These are phyloP conservation scores for Nansenia antarctica DNA, from an alignment of 2,113 vertebrate genomes.

Conservation along the genomic window DNA sequence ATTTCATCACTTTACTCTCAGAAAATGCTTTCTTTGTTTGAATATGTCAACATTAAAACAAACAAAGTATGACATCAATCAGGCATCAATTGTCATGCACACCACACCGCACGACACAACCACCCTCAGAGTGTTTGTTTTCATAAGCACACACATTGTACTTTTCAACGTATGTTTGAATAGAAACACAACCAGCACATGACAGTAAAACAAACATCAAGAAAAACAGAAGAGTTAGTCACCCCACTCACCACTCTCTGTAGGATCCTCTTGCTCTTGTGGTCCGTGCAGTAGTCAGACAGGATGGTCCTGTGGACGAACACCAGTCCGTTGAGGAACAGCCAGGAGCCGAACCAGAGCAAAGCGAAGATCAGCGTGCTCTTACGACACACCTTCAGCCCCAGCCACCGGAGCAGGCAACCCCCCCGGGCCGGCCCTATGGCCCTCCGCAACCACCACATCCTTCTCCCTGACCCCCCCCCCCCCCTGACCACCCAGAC, in stretches of 20 bases:
- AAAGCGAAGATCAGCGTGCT: constrained; percentile 76
- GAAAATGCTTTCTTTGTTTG: not conserved
- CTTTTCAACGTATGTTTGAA: too few relatives aligned
- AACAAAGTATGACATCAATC: not conserved
- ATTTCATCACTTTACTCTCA: not conserved
- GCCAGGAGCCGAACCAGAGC: constrained; percentile 84
- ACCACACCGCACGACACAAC: not conserved
- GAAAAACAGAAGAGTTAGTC: not conserved
- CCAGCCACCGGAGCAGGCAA: constrained; percentile 67
- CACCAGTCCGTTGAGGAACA: constrained; percentile 80
- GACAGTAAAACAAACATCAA: not conserved
- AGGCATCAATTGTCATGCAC: not conserved
- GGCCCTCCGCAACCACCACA: constrained; percentile 23
- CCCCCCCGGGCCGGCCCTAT: constrained; percentile 33
- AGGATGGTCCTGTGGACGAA: constrained; percentile 82
- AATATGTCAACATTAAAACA: not conserved
- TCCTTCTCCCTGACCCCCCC: constrained; percentile 4
- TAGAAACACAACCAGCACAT: too few relatives aligned
- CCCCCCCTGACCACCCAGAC: too few relatives aligned
- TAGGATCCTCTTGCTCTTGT: constrained; percentile 85
- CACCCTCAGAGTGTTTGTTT: not conserved
- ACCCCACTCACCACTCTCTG: constrained; percentile 84
- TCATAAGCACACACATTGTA: not conserved
- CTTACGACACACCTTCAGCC: constrained; percentile 71
- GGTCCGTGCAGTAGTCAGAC: constrained; percentile 89